phyloP scores from a whole-genome alignment of 2,888 invertebrate genomes.

The Eueremaeus valkanovi region DNA sequence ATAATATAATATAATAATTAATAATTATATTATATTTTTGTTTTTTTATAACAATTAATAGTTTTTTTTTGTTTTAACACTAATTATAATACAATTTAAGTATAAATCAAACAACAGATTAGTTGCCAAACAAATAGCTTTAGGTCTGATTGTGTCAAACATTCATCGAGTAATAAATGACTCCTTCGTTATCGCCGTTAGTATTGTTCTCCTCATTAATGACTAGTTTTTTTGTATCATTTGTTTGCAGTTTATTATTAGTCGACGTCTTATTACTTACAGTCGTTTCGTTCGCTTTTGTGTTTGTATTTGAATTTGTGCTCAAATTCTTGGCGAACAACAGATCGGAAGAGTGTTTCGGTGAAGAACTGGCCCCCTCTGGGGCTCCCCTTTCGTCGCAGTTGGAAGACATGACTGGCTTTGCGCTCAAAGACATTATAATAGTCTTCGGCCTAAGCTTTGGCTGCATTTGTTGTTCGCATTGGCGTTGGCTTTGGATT shows the following conservation, averaged over 20 bases:
- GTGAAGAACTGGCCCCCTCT: constrained; percentile 68
- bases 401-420: constrained; percentile 51
- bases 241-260: constrained; percentile 5
- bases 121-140: not conserved
- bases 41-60: not conserved
- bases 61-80: not conserved
- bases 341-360: constrained; percentile 54
- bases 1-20: not conserved
- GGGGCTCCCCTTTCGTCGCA: constrained; percentile 67
- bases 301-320: not conserved
- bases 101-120: not conserved
- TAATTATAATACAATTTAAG: not conserved
- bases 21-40: not conserved
- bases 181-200: constrained; percentile 42
- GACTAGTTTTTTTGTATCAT: constrained; percentile 33
- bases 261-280: too few relatives aligned
- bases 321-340: constrained; percentile 38
- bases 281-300: not conserved
- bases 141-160: constrained; percentile 41
- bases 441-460: constrained; percentile 24
- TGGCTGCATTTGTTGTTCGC: constrained; percentile 36
- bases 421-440: constrained; percentile 29
- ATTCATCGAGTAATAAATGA: constrained; percentile 46
- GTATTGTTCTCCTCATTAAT: constrained; percentile 3
- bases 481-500: constrained; percentile 22